A percentile compares a stretch with the other conserved stretches of the same genome.
Conservation (phyloP, 1,140 invertebrate genomes). For the Microvelia longipes region DNA sequence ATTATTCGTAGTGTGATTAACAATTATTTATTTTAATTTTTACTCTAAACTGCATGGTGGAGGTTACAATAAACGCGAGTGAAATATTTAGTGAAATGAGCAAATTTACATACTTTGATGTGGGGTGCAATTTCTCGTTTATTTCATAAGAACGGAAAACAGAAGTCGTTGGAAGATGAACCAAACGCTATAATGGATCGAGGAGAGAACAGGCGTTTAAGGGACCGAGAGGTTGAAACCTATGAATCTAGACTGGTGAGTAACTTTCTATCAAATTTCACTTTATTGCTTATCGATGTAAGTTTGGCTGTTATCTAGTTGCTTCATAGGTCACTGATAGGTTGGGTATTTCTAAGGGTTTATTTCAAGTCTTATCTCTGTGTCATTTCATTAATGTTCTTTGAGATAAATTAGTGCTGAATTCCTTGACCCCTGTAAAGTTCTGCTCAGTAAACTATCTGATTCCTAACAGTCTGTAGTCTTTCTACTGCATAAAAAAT, state of each 20-base stretch:
- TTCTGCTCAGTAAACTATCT: too few species aligned
- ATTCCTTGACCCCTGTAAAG: too few species aligned
- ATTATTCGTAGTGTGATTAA: background rate
- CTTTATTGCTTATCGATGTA: too few species aligned
- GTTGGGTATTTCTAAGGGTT: too few species aligned
- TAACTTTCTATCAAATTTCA: background rate
- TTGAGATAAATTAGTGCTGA: too few species aligned
- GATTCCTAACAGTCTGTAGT: too few species aligned
- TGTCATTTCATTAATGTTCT: too few species aligned
- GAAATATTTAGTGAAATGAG: background rate
- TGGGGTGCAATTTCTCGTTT: slow-evolving; percentile 13
- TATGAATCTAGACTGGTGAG: slow-evolving; percentile 12
- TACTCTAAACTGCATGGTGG: background rate
- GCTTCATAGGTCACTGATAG: too few species aligned
- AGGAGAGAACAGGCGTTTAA: slow-evolving; percentile 4
- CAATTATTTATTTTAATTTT: background rate
- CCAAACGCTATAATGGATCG: slow-evolving; percentile 10
- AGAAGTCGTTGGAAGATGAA: slow-evolving; percentile 7
- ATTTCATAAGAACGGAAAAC: slow-evolving; percentile 12
- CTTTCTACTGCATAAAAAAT: too few species aligned
- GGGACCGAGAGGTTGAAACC: slow-evolving; percentile 9
- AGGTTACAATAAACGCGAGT: background rate
- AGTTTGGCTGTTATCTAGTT: too few species aligned
- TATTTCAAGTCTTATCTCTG: too few species aligned
- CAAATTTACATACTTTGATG: slow-evolving; percentile 7